Evolutionary conservation across 2,888 invertebrate species (phyloP).

Genomic region (Lochmaea capreae): DNA sequence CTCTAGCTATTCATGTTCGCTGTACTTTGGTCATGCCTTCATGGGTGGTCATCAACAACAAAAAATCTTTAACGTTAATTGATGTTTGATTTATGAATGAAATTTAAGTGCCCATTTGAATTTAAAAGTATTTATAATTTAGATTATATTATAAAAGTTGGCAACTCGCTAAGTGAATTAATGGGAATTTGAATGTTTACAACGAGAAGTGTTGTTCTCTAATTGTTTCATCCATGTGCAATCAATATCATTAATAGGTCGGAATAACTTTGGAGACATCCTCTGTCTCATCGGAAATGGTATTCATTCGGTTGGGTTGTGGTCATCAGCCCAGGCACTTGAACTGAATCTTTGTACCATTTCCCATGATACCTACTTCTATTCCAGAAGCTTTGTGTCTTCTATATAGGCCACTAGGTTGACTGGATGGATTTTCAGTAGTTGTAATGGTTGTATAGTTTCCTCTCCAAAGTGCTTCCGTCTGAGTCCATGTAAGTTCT

Average conservation of each 20-base stretch:
- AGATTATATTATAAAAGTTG: background rate
- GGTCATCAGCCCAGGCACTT: no score
- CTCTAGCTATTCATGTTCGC: slow-evolving; percentile 1
- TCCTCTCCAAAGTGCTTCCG: no score
- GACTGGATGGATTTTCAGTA: no score
- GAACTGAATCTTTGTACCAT: no score
- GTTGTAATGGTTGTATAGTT: no score
- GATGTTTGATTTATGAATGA: slow-evolving; percentile 4
- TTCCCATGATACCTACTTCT: no score
- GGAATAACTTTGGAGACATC: slow-evolving; percentile 12
- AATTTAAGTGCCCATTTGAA: slow-evolving; percentile 1
- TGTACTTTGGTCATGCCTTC: slow-evolving; percentile 1
- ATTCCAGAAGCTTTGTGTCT: no score
- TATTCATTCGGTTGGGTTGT: no score
- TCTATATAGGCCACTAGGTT: no score
- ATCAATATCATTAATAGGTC: slow-evolving; percentile 28
- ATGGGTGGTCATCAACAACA: slow-evolving; percentile 1
- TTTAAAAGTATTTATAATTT: background rate
- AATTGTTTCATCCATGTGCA: slow-evolving; percentile 32
- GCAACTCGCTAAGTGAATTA: slow-evolving; percentile 1
- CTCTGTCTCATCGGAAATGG: no score
- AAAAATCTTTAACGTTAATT: background rate
- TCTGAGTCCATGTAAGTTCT: no score
- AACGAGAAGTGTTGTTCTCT: slow-evolving; percentile 6
- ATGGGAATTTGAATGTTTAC: slow-evolving; percentile 1